These are phyloP conservation scores for Zophobas atratus DNA, from an alignment of 1,140 invertebrate species.

Conservation along the genomic window DNA sequence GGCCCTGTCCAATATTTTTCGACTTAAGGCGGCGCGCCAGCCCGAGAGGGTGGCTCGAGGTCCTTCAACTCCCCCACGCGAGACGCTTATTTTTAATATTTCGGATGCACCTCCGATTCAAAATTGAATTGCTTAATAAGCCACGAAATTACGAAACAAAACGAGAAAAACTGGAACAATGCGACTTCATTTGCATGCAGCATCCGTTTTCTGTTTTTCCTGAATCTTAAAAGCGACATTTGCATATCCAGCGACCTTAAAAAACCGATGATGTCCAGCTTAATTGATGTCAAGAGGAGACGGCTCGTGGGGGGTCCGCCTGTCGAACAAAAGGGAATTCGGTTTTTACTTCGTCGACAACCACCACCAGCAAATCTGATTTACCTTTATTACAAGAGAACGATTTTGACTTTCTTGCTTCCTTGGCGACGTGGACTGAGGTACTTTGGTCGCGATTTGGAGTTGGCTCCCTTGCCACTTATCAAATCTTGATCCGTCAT, in stretches of 20 bases:
- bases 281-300: slow-evolving; percentile 37
- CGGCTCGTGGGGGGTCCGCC: slow-evolving; percentile 16
- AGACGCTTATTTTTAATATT: slow-evolving; percentile 27
- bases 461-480: too few species aligned
- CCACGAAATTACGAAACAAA: slow-evolving; percentile 37
- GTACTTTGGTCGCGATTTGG: too few species aligned
- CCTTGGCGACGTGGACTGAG: too few species aligned
- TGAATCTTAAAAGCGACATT: slow-evolving; percentile 31
- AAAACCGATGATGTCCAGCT: slow-evolving; percentile 37
- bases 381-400: too few species aligned
- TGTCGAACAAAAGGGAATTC: not conserved
- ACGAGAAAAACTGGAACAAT: slow-evolving; percentile 2
- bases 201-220: slow-evolving; percentile 38
- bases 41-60: slow-evolving; percentile 28
- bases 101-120: slow-evolving; percentile 25
- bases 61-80: slow-evolving; percentile 37
- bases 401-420: too few species aligned
- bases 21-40: slow-evolving; percentile 17
- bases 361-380: too few species aligned
- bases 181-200: slow-evolving; percentile 26
- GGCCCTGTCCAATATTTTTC: slow-evolving; percentile 42
- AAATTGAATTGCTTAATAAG: slow-evolving; percentile 30
- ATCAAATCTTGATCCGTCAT: too few species aligned
- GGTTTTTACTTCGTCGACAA: too few species aligned
- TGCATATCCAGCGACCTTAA: slow-evolving; percentile 33